Percentiles rank a stretch among this genome's conserved stretches.
These are phyloP conservation scores for Tineola bisselliella DNA, from an alignment of 2,888 invertebrate genomes.

Conservation along the genomic window DNA sequence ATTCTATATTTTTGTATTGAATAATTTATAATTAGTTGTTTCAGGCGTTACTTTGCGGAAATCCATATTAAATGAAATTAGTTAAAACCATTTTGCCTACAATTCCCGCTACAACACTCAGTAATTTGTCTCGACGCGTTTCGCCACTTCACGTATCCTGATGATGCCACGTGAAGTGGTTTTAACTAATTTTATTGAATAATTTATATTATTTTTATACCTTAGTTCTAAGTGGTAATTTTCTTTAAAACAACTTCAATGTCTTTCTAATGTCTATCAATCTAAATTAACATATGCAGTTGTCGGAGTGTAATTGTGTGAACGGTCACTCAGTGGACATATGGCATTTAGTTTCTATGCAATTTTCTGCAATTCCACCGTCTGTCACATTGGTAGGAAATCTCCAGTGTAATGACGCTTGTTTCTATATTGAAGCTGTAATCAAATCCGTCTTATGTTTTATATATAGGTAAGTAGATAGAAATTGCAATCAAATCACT, in stretches of 20 bases:
- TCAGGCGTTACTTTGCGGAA: no score
- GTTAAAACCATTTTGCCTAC: no score
- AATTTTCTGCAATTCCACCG: conserved; percentile 21
- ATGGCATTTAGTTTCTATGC: conserved; percentile 18
- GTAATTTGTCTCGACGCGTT: no score
- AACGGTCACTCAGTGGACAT: conserved; percentile 14
- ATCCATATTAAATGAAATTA: no score
- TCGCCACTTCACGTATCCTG: no score
- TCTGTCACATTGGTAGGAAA: conserved; percentile 18
- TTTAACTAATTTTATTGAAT: no score
- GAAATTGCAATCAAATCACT: neutral
- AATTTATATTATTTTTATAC: no score
- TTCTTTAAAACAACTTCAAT: neutral
- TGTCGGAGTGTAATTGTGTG: neutral
- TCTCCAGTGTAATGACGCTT: neutral
- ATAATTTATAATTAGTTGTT: no score
- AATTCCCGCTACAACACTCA: no score
- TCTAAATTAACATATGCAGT: neutral
- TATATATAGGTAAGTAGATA: neutral
- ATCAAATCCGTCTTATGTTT: neutral
- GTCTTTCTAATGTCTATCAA: conserved; percentile 5
- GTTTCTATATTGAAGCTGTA: neutral
- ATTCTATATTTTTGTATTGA: no score
- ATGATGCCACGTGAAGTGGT: no score
- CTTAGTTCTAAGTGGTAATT: no score